Conservation (phyloP, 2,888 invertebrate species). For the Tanypteryx hageni region DNA sequence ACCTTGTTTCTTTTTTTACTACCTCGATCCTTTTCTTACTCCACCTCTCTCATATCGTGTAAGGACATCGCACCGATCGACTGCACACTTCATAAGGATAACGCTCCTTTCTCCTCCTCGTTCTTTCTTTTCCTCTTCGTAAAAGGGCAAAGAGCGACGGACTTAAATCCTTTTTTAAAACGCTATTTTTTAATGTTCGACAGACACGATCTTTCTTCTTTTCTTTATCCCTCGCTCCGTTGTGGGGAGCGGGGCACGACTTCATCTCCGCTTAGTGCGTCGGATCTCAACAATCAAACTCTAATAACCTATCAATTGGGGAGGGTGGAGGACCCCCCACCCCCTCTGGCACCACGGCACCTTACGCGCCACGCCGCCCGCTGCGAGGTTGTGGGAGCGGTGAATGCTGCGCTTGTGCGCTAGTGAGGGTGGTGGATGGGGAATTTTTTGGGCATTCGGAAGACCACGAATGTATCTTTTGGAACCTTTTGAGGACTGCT, state of each 20-base stretch:
- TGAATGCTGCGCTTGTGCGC: neutral
- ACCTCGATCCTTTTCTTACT: neutral
- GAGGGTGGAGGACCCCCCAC: neutral
- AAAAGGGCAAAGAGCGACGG: neutral
- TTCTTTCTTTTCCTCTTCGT: neutral
- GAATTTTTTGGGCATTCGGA: neutral
- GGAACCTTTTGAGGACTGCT: too few species aligned
- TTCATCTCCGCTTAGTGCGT: neutral
- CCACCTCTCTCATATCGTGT: neutral
- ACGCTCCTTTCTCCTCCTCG: neutral
- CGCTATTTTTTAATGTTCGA: neutral
- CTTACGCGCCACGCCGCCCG: neutral
- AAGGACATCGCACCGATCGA: neutral
- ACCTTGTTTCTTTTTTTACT: neutral
- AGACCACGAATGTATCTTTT: neutral
- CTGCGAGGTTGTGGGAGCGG: neutral
- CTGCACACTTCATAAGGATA: neutral
- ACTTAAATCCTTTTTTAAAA: neutral
- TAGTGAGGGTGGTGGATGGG: neutral
- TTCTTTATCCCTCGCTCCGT: neutral
- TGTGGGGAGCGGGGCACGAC: neutral
- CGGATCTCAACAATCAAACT: neutral
- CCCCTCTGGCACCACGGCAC: neutral
- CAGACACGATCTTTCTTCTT: neutral
- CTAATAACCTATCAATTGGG: slow-evolving; percentile 3